Base-by-base conservation (phyloP, 2,797 vertebrate species). In the Luscinia megarhynchos region DNA sequence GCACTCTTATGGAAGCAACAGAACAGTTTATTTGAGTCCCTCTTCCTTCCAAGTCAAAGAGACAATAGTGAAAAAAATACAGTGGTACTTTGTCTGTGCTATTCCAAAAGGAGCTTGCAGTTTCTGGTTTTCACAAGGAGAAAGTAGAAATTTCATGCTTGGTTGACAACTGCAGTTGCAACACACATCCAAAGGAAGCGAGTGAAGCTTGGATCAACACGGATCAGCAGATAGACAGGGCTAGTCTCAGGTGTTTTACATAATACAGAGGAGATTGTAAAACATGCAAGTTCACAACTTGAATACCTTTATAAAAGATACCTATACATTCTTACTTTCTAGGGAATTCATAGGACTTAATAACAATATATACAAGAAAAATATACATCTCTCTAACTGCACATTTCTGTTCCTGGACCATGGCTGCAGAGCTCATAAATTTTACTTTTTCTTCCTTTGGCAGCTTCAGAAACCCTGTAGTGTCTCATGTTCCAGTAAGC, bases 381-480 rank as follows among this genome's bases (percentile, higher is more conserved):
- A 76, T 66, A 63, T 6, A 17, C 34, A 57, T 73, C 2, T 72
- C 10, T 76, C 16, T 79, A 41, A 40, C 30, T 64, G 48, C 38
- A 77, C 10, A 16, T 66, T 95, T 89, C 74, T 92, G 18, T 75
- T 91, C 23, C 62, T 55, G 16, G 66, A 45, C 30, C 50, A 82
- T 50, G 36, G 41, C 74, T 81, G 19, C 20, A 43, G 16, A 19
- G 22, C 34, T 89, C 38, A 32, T 21, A 26, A 81, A 50, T 81
- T 72, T 73, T 57, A 14, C 23, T 84, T 51, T 78, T 38, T 8
- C 21, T 40, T 6, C 4, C 12, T 53, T 45, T 82, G n/a, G 46
- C 55, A 95, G 43, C 69, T 93, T 94, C 69, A 95, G 75, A 92
- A 93, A 85, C 30, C 54, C 66, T 50, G 53, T 38, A 67, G 54